These are phyloP conservation scores for Trichogramma pretiosum DNA, from an alignment of 1,140 invertebrate species.

Conservation along the genomic window DNA sequence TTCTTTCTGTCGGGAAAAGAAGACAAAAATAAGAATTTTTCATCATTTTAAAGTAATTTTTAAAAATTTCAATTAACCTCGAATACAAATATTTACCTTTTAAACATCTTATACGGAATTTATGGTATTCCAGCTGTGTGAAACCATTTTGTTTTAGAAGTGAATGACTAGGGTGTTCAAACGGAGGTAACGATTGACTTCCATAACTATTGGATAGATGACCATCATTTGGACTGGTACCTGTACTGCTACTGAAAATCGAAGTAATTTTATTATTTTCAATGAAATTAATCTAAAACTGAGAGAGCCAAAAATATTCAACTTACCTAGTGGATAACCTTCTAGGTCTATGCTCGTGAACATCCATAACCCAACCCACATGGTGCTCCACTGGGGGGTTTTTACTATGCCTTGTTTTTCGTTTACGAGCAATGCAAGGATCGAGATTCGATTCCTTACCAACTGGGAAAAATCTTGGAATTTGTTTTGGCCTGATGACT, in stretches of 20 bases:
- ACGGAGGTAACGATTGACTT: slow-evolving; percentile 74
- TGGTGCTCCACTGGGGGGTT: slow-evolving; percentile 91
- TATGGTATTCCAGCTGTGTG: slow-evolving; percentile 93
- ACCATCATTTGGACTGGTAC: slow-evolving; percentile 60
- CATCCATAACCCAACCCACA: slow-evolving; percentile 95
- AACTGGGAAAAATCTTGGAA: slow-evolving; percentile 83
- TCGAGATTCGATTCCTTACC: slow-evolving; percentile 64
- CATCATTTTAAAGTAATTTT: slow-evolving; percentile 26
- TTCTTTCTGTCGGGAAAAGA: slow-evolving; percentile 40
- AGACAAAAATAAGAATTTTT: slow-evolving; percentile 34
- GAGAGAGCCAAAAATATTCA: not conserved
- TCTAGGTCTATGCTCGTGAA: slow-evolving; percentile 67
- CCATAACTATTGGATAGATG: slow-evolving; percentile 61
- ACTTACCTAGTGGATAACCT: slow-evolving; percentile 64
- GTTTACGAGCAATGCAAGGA: slow-evolving; percentile 65
- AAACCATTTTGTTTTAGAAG: slow-evolving; percentile 96
- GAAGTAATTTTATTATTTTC: not conserved
- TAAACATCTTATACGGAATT: slow-evolving; percentile 85
- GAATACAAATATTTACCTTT: slow-evolving; percentile 58
- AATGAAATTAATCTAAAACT: not conserved
- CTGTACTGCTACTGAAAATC: slow-evolving; percentile 56
- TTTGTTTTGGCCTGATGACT: slow-evolving; percentile 11
- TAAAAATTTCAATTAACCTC: not conserved
- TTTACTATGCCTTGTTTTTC: slow-evolving; percentile 84
- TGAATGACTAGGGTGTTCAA: slow-evolving; percentile 94